Conservation (phyloP, 2,888 invertebrate species). For the Autographa pulchrina region DNA sequence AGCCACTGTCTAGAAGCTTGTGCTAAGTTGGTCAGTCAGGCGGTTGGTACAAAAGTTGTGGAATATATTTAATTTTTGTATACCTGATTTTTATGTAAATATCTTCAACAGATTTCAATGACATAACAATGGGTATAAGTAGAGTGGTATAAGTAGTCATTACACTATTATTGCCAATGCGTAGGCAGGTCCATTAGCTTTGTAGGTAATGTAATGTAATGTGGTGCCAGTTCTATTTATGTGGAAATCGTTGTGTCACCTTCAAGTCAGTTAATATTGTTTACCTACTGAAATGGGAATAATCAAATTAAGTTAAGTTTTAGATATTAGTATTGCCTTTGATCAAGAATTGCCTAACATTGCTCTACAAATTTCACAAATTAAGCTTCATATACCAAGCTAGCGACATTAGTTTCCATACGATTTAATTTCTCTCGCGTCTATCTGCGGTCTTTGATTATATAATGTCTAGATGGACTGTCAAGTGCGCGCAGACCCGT, state of each 20-base stretch:
- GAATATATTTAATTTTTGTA: neutral
- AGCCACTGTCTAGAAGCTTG: slow-evolving; percentile 5
- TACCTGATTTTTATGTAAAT: no score
- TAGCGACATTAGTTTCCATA: slow-evolving; percentile 58
- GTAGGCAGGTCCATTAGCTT: no score
- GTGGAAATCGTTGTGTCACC: neutral
- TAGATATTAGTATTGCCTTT: neutral
- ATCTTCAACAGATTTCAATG: no score
- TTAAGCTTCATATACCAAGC: slow-evolving; percentile 10
- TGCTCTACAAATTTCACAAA: neutral
- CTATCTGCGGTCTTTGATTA: slow-evolving; percentile 45
- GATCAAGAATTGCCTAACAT: neutral
- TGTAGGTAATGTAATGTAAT: no score
- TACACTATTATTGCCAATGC: no score
- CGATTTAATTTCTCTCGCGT: slow-evolving; percentile 66
- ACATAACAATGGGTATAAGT: no score
- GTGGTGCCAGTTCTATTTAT: neutral
- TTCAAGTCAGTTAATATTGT: neutral
- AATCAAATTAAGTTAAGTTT: neutral
- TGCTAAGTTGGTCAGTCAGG: neutral
- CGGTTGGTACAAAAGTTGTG: neutral
- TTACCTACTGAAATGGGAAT: neutral
- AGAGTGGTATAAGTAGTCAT: no score
- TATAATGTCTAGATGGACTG: no score
- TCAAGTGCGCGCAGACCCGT: no score